These are phyloP conservation scores for Gasteruption jaculator DNA, from an alignment of 2,888 invertebrate species.

Conservation along the genomic window DNA sequence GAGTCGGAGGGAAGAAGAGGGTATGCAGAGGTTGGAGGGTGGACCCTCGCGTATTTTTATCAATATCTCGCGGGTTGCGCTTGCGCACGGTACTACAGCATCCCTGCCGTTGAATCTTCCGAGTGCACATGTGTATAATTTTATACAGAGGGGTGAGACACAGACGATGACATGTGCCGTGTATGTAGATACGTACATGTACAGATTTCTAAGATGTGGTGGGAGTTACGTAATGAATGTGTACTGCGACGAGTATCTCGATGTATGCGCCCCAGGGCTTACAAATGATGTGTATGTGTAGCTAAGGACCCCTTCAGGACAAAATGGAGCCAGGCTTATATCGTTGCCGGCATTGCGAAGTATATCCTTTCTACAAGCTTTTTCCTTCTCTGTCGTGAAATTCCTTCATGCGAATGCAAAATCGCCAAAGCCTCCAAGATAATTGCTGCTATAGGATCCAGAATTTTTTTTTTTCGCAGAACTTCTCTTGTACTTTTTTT, in stretches of 20 bases:
- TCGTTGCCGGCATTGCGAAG: constrained; percentile 40
- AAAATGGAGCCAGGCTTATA: constrained; percentile 49
- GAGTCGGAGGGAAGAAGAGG: constrained; percentile 20
- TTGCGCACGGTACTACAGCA: constrained; percentile 39
- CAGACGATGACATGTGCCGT: constrained; percentile 25
- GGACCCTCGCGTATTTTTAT: constrained; percentile 49
- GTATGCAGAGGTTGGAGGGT: constrained; percentile 32
- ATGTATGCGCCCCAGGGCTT: constrained; percentile 21
- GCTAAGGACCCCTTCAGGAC: constrained; percentile 45
- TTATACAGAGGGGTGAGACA: too few species aligned
- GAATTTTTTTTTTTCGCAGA: too few species aligned
- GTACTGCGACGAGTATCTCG: constrained; percentile 14
- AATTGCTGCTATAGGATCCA: constrained; percentile 35
- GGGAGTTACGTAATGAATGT: constrained; percentile 31
- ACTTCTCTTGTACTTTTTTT: too few species aligned
- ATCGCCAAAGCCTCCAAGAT: constrained; percentile 32
- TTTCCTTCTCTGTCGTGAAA: too few species aligned
- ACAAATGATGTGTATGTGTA: not conserved
- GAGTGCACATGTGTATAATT: constrained; percentile 28
- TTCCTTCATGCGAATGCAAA: constrained; percentile 33
- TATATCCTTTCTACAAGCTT: constrained; percentile 45
- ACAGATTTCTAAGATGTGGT: too few species aligned
- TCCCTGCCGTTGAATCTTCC: constrained; percentile 38
- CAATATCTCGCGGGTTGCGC: constrained; percentile 47
- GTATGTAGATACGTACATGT: constrained; percentile 28